Base-by-base conservation (phyloP, 2,888 invertebrate species). In the Zelleria hepariella region DNA sequence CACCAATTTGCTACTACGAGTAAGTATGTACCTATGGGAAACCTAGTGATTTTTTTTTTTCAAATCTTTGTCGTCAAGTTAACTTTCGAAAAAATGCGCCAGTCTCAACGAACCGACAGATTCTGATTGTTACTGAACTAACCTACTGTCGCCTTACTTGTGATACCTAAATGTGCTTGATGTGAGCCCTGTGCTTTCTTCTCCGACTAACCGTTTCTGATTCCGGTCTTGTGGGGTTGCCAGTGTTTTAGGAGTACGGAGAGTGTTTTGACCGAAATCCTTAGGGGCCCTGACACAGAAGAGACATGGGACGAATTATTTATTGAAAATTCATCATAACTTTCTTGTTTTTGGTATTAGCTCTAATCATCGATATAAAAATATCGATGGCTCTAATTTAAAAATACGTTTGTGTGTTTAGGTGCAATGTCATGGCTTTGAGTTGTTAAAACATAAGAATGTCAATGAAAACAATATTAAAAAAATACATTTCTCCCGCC, bases 191-290 rank as follows among this genome's bases (percentile, higher is more conserved):
- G 32, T 42, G 55, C 32, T 27, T 32, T 21, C 27, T 42, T 51
- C 27, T 49, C 58, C 54, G 58, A 83, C 78, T 84, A 82, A 82
- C 73, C 67, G 74, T 74, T 69, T 78, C 70, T 71, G 54, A 71
- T 75, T 82, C 74, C 76, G 73, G 78, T 74, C 68, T 68, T 68
- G 73, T 78, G 82, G 74, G 74, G 70, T 75, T 78, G 74, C 80
- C 80, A 71, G 73, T 73, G 18, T 51, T 6, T 6, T 23, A 10
- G 18, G 51, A 23, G 10, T 18, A 20, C 18, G 5, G 20, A 51
- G 15, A 10, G 15, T 2, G 15, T 15, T n/a, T n/a, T 32, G 5
- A 32, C 10, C 32, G 6, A 7, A 7, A 48, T 48, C 10, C 48
- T 48, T 10, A 48, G n/a, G n/a, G n/a, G 6, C 4, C 48, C 48